Conservation (phyloP, 2,113 vertebrate species). For the Muscicapa adusta region DNA sequence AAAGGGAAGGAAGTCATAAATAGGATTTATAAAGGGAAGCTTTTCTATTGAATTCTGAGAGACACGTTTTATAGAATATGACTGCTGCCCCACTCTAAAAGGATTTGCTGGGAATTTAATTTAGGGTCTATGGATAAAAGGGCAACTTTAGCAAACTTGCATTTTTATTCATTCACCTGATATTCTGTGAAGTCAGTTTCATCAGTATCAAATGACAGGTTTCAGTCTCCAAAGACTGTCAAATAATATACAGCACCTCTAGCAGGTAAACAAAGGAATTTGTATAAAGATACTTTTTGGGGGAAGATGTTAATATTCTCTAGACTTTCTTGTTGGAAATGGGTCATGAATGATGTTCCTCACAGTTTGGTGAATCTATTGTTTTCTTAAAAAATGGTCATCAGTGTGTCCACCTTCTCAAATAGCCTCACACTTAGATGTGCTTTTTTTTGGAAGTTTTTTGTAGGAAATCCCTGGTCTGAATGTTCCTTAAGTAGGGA, state of each 20-base stretch:
- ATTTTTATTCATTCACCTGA: constrained; percentile 59
- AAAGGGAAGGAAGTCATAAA: constrained; percentile 80
- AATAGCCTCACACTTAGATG: background rate
- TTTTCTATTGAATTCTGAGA: constrained; percentile 82
- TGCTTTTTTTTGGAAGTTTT: background rate
- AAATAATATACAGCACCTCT: background rate
- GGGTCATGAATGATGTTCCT: background rate
- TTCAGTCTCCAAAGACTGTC: background rate
- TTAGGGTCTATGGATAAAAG: constrained; percentile 71
- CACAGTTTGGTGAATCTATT: background rate
- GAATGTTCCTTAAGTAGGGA: background rate
- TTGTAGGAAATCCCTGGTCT: background rate
- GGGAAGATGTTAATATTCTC: background rate
- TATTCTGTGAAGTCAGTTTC: constrained; percentile 35
- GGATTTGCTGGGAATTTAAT: constrained; percentile 88
- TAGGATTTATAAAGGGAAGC: constrained; percentile 88
- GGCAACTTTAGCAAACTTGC: constrained; percentile 68
- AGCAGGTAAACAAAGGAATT: background rate
- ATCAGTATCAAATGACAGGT: background rate
- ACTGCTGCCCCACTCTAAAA: constrained; percentile 84
- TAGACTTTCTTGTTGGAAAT: background rate
- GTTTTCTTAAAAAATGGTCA: background rate
- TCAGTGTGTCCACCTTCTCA: background rate
- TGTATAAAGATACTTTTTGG: background rate
- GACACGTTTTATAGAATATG: constrained; percentile 82